Evolutionary conservation across 2,888 invertebrate species (phyloP), one percentile per base, ranked within the genome.

Genomic region (Aspidiotus rigidus): DNA sequence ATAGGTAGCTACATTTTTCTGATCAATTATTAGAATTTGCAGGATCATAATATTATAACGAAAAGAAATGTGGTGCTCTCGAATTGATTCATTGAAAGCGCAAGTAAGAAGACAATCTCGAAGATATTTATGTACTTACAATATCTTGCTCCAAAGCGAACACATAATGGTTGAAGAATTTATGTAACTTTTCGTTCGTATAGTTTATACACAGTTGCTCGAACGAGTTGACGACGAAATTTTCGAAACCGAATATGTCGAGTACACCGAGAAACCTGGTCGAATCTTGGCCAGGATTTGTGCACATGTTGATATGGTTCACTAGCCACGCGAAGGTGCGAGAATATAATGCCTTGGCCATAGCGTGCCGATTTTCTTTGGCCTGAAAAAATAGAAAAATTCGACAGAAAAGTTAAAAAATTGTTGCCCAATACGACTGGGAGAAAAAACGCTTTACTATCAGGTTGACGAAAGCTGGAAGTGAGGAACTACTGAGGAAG

Each of bases 161-260:
- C 40, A 96, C 94, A 77, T 95, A 94, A 77, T 95, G 93, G 80
- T 95, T 95, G 80, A 96, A 96, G 81, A 95, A 94, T 81, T 92
- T 92, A 77, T 94, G 94, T 49, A 94, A 82, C 78, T 94, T 94
- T 78, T 94, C 93, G 77, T 94, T 94, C 0, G 93, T 92, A 79
- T 93, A 94, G 79, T 94, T 94, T 73, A 94, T 94, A 77, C 93
- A 93, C 11, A 93, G 83, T 76, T 94, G 94, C 77, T 94, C 94
- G 74, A 94, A 88, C 1, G 93, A 93, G 78, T 94, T 94, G n/a
- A 85, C 82, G 5, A 85, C 82, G 78, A 94, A 94, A 81, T 94
- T 93, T 80, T 94, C 94, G 78, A 94, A 94, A 70, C 93, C 94
- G 77, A 94, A 94, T 74, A 94, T 94, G 78, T 94, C 94, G 56